These are phyloP conservation scores for Drosophila takahashii DNA, from an alignment of 1,140 invertebrate genomes.

Conservation along the genomic window DNA sequence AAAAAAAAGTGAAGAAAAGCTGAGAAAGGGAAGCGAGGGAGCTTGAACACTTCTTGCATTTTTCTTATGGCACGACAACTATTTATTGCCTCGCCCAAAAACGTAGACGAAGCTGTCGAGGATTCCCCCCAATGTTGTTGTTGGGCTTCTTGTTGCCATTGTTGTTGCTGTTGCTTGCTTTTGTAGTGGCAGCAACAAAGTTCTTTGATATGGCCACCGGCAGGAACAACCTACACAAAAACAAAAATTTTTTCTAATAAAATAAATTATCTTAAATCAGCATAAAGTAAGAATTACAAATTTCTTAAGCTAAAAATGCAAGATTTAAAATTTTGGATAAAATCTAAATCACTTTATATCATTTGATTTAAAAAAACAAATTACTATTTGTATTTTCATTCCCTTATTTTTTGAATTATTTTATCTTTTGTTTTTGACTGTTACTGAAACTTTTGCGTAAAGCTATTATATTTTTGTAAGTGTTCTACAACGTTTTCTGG, in stretches of 20 bases:
- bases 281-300: not conserved
- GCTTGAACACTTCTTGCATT: constrained; percentile 81
- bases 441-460: too few relatives aligned
- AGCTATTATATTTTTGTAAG: not conserved
- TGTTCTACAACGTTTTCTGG: constrained; percentile 27
- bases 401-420: too few relatives aligned
- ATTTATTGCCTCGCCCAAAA: constrained; percentile 65
- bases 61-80: constrained; percentile 80
- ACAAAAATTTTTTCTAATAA: not conserved
- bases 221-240: constrained; percentile 22
- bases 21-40: constrained; percentile 13
- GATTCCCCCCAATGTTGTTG: constrained; percentile 11
- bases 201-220: constrained; percentile 58
- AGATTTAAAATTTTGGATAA: too few relatives aligned
- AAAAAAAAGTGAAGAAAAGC: constrained; percentile 17
- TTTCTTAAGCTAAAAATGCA: too few relatives aligned
- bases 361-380: too few relatives aligned
- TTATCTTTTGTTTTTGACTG: too few relatives aligned
- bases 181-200: constrained; percentile 68
- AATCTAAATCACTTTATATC: too few relatives aligned
- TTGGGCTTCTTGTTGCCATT: constrained; percentile 24
- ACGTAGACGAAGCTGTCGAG: constrained; percentile 49
- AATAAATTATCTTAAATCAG: not conserved
- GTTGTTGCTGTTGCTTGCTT: constrained; percentile 40
- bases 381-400: too few relatives aligned